Percentiles rank a stretch among this genome's conserved stretches.
Evolutionary conservation across 2,888 invertebrate species (phyloP).

Genomic region (Tenthredo livida): DNA sequence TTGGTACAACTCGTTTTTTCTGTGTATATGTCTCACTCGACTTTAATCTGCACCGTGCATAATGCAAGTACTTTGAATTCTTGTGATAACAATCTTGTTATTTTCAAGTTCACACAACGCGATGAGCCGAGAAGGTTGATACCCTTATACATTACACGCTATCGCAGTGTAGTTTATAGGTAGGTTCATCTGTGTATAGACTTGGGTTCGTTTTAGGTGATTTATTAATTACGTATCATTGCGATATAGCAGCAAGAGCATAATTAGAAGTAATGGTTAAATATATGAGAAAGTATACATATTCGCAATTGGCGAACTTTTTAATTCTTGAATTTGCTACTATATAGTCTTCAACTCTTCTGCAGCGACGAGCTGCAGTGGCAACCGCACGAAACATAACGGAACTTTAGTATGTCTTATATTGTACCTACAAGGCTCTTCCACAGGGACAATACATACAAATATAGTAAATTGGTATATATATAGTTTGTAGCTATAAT

Average conservation of each 20-base stretch:
- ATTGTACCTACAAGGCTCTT: neutral
- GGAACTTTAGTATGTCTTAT: neutral
- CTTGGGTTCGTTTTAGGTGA: no score
- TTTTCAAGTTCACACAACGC: slow-evolving; percentile 4
- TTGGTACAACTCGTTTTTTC: no score
- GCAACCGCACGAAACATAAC: neutral
- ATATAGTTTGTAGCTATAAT: neutral
- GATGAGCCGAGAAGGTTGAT: slow-evolving; percentile 12
- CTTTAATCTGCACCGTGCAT: no score
- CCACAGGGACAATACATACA: neutral
- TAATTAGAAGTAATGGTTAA: no score
- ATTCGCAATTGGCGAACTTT: neutral
- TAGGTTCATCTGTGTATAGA: neutral
- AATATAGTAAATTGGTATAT: neutral
- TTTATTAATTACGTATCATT: no score
- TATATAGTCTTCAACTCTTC: neutral
- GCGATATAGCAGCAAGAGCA: no score
- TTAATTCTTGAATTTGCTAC: neutral
- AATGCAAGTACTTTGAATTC: slow-evolving; percentile 3
- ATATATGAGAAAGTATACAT: neutral
- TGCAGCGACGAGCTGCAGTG: neutral
- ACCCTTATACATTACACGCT: neutral
- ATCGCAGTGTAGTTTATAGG: neutral
- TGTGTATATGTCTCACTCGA: no score
- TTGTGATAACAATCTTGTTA: slow-evolving; percentile 10